These are phyloP conservation scores for Gambusia yucatana DNA, from an alignment of 2,797 vertebrate species.

Conservation along the genomic window DNA sequence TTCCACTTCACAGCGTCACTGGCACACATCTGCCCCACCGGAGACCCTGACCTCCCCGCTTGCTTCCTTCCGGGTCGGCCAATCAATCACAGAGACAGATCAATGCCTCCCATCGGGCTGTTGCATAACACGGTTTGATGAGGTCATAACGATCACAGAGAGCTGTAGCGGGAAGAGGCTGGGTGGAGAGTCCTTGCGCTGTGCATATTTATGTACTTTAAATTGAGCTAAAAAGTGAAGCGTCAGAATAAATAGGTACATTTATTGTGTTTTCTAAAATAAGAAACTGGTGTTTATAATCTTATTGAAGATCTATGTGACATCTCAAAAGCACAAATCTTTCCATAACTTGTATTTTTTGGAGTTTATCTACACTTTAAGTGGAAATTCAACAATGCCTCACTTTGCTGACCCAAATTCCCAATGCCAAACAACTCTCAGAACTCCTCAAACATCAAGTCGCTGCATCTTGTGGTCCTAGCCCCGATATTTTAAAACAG, in stretches of 20 bases:
- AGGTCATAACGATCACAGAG: constrained; percentile 58
- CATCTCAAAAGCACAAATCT: neutral
- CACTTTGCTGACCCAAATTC: neutral
- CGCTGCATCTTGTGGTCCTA: neutral
- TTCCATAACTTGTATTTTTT: neutral
- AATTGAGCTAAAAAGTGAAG: neutral
- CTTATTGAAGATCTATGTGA: neutral
- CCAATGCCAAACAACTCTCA: neutral
- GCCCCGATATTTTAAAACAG: neutral
- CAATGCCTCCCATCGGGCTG: constrained; percentile 70
- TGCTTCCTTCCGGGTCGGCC: constrained; percentile 50
- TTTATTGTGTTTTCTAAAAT: neutral
- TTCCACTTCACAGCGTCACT: constrained; percentile 58
- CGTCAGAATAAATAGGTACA: neutral
- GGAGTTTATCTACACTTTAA: neutral
- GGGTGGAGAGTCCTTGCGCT: neutral
- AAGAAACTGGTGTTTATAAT: neutral
- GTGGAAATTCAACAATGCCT: neutral
- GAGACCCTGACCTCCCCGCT: constrained; percentile 3
- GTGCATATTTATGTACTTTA: neutral
- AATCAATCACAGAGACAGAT: constrained; percentile 67
- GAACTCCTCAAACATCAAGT: neutral
- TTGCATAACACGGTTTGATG: constrained; percentile 71
- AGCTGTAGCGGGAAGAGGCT: constrained; percentile 13
- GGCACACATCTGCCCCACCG: constrained; percentile 30